Base-by-base conservation (phyloP, 2,113 vertebrate genomes). In the Labeo catla region DNA sequence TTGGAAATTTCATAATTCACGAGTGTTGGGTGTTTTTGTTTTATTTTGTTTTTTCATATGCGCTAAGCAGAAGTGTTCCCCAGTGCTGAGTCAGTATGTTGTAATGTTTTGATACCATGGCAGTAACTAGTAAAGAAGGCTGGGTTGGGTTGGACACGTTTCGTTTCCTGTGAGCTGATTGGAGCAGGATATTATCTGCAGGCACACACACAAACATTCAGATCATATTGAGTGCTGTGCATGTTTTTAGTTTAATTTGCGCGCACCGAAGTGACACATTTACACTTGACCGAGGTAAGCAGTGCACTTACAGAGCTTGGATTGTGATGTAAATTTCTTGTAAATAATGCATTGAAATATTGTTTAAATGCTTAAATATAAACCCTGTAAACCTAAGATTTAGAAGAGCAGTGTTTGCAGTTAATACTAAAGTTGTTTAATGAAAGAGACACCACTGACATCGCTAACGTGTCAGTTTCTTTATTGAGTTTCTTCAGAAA, bases 221-320 rank as follows among this genome's bases (percentile, higher is more conserved):
- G 47, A 73, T 61, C 81, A 65, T 7, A 43, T 7, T 8, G 11
- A 80, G 19, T n/a, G 11, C 39, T 45, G 11, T 23, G 39, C 2
- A 1, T 49, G 79, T 81, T 77, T 76, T 50, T 12, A 15, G 10
- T 12, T 65, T 81, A 23, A 13, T 16, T 16, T 81, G 13, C 54
- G 39, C 47, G 12, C 39, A 47, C 70, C 70, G 0, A 11, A 52
- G 49, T 16, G 74, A 54, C 74, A 36, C 57, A 7, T 21, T n/a
- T 8, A 59, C 52, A 36, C 57, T 63, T 23, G 54, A 19, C 65
- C 72, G 63, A 88, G 91, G 90, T 91, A 86, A 89, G 90, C 4
- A 43, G 43, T 9, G 63, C n/a, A 6, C 3, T 34, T 6, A 16
- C 11, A 34, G 76, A 36, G 76, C 49, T 36, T 36, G 16, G 19